phyloP scores from a whole-genome alignment of 2,888 invertebrate species.

The Acrocyrtus sp. region DNA sequence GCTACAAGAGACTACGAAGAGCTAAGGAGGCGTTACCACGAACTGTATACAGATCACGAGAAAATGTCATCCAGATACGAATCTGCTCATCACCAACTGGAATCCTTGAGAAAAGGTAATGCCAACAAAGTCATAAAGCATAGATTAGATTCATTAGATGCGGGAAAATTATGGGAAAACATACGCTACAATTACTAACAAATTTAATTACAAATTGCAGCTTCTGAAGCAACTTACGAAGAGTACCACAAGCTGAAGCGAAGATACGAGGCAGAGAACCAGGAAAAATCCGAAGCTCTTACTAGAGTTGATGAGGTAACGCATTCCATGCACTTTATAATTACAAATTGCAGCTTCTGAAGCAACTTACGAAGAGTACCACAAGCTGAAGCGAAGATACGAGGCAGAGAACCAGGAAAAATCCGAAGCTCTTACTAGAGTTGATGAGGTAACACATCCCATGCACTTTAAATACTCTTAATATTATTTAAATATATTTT shows the following conservation, averaged over 20 bases:
- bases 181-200: not conserved
- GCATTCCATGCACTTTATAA: not conserved
- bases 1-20: slow-evolving; percentile 74
- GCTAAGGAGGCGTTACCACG: slow-evolving; percentile 73
- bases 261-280: slow-evolving; percentile 78
- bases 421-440: slow-evolving; percentile 57
- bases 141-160: not conserved
- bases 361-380: slow-evolving; percentile 78
- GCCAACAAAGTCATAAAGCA: slow-evolving; percentile 66
- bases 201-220: slow-evolving; percentile 66
- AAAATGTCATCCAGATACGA: slow-evolving; percentile 74
- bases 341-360: slow-evolving; percentile 76
- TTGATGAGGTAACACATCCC: slow-evolving; percentile 62
- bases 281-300: slow-evolving; percentile 68
- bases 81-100: slow-evolving; percentile 60
- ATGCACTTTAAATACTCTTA: not conserved
- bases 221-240: slow-evolving; percentile 77
- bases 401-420: slow-evolving; percentile 78
- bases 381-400: slow-evolving; percentile 78
- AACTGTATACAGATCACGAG: slow-evolving; percentile 72
- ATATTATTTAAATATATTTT: too few species aligned
- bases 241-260: slow-evolving; percentile 80
- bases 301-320: slow-evolving; percentile 61
- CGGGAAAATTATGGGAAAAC: not conserved
- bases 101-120: not conserved